These are phyloP conservation scores for Beroe ovata DNA, from an alignment of 37 sponge, comb jelly and placozoan species.

Conservation along the genomic window DNA sequence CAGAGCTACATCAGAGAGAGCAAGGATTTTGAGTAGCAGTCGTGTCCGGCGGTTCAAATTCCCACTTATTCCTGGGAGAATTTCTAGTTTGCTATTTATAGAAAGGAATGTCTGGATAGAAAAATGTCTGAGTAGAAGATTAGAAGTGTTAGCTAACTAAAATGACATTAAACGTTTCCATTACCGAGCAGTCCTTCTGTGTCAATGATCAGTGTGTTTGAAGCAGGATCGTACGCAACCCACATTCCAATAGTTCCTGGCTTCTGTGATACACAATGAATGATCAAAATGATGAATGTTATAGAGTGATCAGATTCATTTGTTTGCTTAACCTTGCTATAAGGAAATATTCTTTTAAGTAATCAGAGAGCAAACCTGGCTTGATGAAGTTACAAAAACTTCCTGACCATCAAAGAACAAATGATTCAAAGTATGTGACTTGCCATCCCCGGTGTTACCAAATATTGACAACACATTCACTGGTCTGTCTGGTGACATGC, in stretches of 20 bases:
- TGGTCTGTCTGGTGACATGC: constrained; percentile 67
- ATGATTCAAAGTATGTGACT: constrained; percentile 88
- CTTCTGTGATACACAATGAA: constrained; percentile 32
- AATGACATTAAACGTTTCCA: not conserved
- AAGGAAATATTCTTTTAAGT: no score
- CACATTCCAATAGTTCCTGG: constrained; percentile 92
- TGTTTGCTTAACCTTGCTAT: not conserved
- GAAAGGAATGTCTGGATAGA: not conserved
- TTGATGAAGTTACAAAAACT: constrained; percentile 79
- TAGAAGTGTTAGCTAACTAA: not conserved
- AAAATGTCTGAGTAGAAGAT: no score
- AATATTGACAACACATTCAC: constrained; percentile 94
- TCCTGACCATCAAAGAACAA: constrained; percentile 83
- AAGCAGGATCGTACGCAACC: constrained; percentile 76
- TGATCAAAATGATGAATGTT: not conserved
- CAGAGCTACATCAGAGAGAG: constrained; percentile 90
- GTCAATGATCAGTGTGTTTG: constrained; percentile 80
- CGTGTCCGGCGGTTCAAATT: constrained; percentile 79
- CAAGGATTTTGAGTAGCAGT: constrained; percentile 85
- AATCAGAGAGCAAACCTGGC: no score
- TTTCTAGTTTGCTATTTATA: not conserved
- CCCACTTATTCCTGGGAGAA: constrained; percentile 45
- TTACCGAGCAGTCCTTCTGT: constrained; percentile 93
- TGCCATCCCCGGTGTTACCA: constrained; percentile 98
- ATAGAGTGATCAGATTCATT: not conserved